A percentile compares a stretch with the other conserved stretches of the same genome.
phyloP scores from a whole-genome alignment of 2,888 invertebrate species.

The Lepetodrilus schrolli region DNA sequence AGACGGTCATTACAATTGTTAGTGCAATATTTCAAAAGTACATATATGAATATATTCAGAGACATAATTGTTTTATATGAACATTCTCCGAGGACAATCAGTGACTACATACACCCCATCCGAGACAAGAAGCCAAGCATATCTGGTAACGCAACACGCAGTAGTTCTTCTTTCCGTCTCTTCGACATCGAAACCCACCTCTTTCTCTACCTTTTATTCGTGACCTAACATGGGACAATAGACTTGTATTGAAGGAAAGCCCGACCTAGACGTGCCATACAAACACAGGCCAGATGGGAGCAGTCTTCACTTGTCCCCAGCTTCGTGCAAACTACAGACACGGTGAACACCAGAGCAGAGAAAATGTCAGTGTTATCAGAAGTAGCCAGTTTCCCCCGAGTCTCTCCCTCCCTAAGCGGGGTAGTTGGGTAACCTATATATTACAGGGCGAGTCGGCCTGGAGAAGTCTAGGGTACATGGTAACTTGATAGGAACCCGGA shows the following conservation, averaged over 20 bases:
- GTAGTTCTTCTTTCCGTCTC: not conserved
- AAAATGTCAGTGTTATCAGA: slow-evolving; percentile 23
- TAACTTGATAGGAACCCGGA: too few relatives aligned
- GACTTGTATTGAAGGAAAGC: not conserved
- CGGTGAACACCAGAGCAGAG: not conserved
- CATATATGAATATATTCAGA: too few relatives aligned
- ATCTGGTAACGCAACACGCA: not conserved
- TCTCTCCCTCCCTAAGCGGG: not conserved
- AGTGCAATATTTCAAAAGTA: too few relatives aligned
- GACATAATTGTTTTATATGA: too few relatives aligned
- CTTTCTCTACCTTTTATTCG: not conserved
- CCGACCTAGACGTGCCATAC: not conserved
- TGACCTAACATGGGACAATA: slow-evolving; percentile 23
- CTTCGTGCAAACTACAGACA: not conserved
- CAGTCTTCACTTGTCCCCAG: not conserved
- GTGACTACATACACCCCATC: too few relatives aligned
- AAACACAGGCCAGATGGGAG: slow-evolving; percentile 13
- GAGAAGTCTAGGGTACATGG: too few relatives aligned
- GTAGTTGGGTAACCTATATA: slow-evolving; percentile 13
- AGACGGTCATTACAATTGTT: too few relatives aligned
- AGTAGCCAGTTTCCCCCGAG: not conserved
- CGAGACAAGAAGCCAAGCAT: too few relatives aligned
- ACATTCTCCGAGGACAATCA: too few relatives aligned
- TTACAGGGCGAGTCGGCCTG: not conserved
- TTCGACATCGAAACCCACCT: slow-evolving; percentile 5